Evolutionary conservation across 2,113 vertebrate genomes (phyloP).

Genomic region (Rhynchopsitta pachyrhyncha): DNA sequence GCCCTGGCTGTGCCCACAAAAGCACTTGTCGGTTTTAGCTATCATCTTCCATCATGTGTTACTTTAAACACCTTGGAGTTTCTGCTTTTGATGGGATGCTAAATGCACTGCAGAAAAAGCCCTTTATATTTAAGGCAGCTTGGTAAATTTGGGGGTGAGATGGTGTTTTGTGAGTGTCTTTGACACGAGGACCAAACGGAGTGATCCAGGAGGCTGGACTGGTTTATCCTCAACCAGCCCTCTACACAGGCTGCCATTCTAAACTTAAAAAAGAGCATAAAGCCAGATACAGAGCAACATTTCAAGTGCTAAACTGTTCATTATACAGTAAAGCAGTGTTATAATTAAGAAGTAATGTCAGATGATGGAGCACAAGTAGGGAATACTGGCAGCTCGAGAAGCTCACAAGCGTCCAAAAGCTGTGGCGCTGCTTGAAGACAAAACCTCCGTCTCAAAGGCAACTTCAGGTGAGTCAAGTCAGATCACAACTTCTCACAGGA

Average conservation of each 20-base stretch:
- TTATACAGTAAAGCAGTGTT: not conserved
- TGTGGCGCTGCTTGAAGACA: rapidly evolving
- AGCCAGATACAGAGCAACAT: not conserved
- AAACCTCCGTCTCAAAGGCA: not conserved
- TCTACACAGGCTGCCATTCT: rapidly evolving
- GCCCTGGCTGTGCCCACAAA: not conserved
- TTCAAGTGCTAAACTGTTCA: not conserved
- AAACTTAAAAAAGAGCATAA: not conserved
- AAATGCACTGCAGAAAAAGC: not conserved
- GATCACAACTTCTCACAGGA: not conserved
- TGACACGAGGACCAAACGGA: not conserved
- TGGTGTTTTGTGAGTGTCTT: not conserved
- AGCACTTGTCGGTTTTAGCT: rapidly evolving
- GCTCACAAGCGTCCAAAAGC: not conserved
- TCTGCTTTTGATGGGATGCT: not conserved
- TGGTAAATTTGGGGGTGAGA: not conserved
- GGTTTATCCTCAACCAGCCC: not conserved
- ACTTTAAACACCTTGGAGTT: no score
- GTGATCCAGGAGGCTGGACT: rapidly evolving
- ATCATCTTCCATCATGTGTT: rapidly evolving
- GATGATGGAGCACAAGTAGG: not conserved
- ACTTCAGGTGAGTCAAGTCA: not conserved
- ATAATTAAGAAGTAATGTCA: not conserved
- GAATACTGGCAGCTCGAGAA: not conserved
- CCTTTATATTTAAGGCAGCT: not conserved